phyloP scores from a whole-genome alignment of 1,140 invertebrate genomes.

The Achatina immaculata region DNA sequence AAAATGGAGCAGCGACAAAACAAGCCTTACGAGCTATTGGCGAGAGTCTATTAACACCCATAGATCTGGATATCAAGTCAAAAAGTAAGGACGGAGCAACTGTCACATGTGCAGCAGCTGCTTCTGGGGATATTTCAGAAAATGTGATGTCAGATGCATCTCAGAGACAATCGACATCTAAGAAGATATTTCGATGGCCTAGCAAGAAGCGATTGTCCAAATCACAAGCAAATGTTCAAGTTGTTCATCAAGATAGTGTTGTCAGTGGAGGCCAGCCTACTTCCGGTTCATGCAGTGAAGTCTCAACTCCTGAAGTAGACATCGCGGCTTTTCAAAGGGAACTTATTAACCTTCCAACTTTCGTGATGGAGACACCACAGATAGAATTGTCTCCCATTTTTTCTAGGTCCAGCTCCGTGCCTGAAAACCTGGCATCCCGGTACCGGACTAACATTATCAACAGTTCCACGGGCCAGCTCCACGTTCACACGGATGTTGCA shows the following conservation, averaged over 20 bases:
- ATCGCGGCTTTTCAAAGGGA: constrained; percentile 68
- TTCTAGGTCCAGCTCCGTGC: constrained; percentile 68
- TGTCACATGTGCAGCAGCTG: neutral
- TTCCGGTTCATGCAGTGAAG: constrained; percentile 37
- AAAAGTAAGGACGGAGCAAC: constrained; percentile 23
- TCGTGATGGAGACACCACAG: constrained; percentile 68
- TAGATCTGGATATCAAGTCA: constrained; percentile 58
- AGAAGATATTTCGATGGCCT: constrained; percentile 61
- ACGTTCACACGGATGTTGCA: constrained; percentile 38
- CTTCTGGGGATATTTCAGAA: neutral
- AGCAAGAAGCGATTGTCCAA: constrained; percentile 65
- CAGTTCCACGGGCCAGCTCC: constrained; percentile 48
- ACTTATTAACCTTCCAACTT: constrained; percentile 70
- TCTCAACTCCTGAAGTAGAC: constrained; percentile 58
- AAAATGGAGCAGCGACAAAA: constrained; percentile 63
- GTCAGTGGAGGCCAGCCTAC: constrained; percentile 38
- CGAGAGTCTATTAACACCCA: constrained; percentile 66
- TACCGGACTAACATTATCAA: constrained; percentile 44
- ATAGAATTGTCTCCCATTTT: constrained; percentile 64
- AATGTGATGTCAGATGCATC: constrained; percentile 31
- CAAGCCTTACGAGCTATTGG: constrained; percentile 64
- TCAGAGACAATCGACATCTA: constrained; percentile 45
- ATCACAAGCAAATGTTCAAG: constrained; percentile 60
- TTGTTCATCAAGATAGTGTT: constrained; percentile 43
- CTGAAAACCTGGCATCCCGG: constrained; percentile 60